Evolutionary conservation across 2,113 vertebrate species (phyloP).

Genomic region (Panthera leo): DNA sequence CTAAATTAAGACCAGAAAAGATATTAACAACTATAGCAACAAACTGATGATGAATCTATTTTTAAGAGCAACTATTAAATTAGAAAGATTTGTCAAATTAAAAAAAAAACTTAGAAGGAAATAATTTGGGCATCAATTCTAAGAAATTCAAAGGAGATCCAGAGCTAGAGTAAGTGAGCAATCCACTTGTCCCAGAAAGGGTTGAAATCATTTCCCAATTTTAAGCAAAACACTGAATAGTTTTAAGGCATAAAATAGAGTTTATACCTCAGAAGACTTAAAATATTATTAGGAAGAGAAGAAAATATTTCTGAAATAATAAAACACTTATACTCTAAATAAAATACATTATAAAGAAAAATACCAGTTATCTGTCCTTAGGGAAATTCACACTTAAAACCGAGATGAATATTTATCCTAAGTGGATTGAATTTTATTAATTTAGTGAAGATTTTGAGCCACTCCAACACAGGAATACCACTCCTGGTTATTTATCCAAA

Average conservation of each 20-base stretch:
- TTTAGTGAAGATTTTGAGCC: conserved; percentile 37
- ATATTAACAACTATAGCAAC: conserved; percentile 71
- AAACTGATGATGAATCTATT: conserved; percentile 72
- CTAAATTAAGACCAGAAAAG: conserved; percentile 73
- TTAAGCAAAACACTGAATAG: conserved; percentile 56
- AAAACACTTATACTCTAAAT: not conserved
- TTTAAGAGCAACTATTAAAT: conserved; percentile 71
- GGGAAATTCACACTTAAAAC: conserved; percentile 14
- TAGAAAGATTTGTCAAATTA: conserved; percentile 66
- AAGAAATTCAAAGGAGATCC: conserved; percentile 62
- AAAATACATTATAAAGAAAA: conserved; percentile 5
- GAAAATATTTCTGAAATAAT: conserved; percentile 29
- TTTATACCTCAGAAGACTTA: not conserved
- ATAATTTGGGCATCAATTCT: conserved; percentile 53
- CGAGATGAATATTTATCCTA: not conserved
- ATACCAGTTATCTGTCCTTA: not conserved
- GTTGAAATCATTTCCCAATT: not conserved
- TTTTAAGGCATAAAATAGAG: not conserved
- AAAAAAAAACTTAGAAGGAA: conserved; percentile 56
- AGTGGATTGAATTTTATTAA: not conserved
- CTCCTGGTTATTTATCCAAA: not conserved
- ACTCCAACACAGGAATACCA: not conserved
- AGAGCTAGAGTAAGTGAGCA: conserved; percentile 52
- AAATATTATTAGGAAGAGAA: not conserved
- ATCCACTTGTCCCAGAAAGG: not conserved